Conservation (phyloP, 2,888 invertebrate species). For the Andrena haemorrhoa region DNA sequence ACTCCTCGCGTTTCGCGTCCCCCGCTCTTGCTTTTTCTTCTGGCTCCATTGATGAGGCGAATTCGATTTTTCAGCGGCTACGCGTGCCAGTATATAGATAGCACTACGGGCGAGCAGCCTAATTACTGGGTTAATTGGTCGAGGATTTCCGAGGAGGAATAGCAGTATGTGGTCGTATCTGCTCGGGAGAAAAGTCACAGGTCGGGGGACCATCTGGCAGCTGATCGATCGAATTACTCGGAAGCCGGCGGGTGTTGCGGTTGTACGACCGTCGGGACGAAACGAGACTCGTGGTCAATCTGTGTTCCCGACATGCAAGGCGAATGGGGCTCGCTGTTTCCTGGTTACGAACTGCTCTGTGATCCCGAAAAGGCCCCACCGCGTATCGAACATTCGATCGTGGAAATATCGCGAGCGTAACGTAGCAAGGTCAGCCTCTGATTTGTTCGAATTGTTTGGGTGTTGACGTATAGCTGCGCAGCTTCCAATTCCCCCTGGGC, state of each 20-base stretch:
- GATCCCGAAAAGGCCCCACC: no score
- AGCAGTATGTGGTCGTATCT: constrained; percentile 8
- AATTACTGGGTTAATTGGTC: constrained; percentile 52
- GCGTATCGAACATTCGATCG: no score
- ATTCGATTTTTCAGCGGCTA: constrained; percentile 16
- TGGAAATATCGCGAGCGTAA: no score
- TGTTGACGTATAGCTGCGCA: background rate
- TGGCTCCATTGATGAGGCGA: background rate
- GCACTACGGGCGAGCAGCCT: background rate
- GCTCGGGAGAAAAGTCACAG: constrained; percentile 14
- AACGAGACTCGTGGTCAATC: constrained; percentile 28
- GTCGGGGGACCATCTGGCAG: constrained; percentile 22
- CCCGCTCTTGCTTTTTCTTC: background rate
- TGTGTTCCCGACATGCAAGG: background rate
- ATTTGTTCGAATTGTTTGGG: background rate
- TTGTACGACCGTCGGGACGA: constrained; percentile 20
- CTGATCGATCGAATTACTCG: constrained; percentile 63
- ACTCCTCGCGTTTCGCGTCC: constrained; percentile 27
- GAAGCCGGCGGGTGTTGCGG: constrained; percentile 58
- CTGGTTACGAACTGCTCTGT: no score
- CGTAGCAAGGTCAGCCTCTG: background rate
- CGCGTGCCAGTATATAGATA: background rate
- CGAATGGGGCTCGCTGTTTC: no score
- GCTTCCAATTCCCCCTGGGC: constrained; percentile 4
- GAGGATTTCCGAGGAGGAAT: constrained; percentile 1